A percentile compares a stretch with the other conserved stretches of the same genome.
Evolutionary conservation across 2,113 vertebrate genomes (phyloP).

Genomic region (Lagopus muta): DNA sequence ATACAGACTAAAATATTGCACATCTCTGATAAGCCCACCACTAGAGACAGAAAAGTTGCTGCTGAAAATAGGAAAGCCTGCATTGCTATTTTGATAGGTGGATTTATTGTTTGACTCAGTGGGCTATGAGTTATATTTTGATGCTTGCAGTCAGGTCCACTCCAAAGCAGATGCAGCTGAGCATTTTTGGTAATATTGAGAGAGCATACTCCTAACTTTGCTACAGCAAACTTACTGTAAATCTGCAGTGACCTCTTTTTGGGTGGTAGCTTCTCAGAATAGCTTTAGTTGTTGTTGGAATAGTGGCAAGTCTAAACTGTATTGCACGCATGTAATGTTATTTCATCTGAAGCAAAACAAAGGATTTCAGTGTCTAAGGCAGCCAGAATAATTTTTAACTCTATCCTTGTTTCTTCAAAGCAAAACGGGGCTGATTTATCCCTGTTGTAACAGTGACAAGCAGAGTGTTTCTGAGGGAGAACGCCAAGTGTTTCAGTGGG

Average conservation of each 20-base stretch:
- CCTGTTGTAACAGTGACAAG: background rate
- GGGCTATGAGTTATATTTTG: background rate
- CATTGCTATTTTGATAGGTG: background rate
- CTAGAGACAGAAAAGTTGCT: background rate
- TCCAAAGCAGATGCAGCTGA: background rate
- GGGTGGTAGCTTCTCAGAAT: slow-evolving; percentile 58
- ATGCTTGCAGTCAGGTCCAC: background rate
- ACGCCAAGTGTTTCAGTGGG: background rate
- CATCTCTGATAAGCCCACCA: background rate
- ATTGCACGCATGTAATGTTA: slow-evolving; percentile 22
- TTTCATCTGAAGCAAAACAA: slow-evolving; percentile 58
- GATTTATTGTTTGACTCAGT: background rate
- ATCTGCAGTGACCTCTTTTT: slow-evolving; percentile 9
- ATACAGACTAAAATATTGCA: background rate
- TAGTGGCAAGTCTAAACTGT: slow-evolving; percentile 41
- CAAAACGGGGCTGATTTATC: background rate
- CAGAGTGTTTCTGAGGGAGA: background rate
- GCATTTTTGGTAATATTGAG: background rate
- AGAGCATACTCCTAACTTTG: background rate
- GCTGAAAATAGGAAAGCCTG: background rate
- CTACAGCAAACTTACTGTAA: background rate
- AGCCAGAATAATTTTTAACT: slow-evolving; percentile 57
- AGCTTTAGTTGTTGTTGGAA: slow-evolving; percentile 61
- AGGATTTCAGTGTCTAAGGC: slow-evolving; percentile 57
- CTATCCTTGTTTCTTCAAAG: slow-evolving; percentile 46